phyloP scores from a whole-genome alignment of 2,888 invertebrate species.

The Prenolepis imparis region DNA sequence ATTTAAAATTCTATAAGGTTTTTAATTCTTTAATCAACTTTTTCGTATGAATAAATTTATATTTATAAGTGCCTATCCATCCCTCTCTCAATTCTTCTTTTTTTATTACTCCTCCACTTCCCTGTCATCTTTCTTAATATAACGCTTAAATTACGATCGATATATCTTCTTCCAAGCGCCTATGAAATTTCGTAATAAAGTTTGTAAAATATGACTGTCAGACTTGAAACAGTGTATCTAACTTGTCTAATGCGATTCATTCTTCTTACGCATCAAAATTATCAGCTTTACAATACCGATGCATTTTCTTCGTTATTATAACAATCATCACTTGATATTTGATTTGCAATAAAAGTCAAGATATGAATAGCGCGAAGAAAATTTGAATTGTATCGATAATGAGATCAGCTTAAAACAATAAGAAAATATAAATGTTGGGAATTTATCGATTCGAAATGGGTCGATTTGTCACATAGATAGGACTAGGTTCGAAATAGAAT shows the following conservation, averaged over 20 bases:
- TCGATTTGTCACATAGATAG: background rate
- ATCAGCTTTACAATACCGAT: constrained; percentile 1
- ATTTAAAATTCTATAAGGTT: background rate
- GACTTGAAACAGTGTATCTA: background rate
- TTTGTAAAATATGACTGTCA: background rate
- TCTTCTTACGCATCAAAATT: constrained; percentile 2
- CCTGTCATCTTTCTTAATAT: background rate
- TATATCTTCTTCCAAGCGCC: background rate
- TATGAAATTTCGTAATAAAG: background rate
- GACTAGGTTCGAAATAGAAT: background rate
- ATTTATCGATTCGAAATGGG: background rate
- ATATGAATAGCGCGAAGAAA: background rate
- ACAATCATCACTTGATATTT: background rate
- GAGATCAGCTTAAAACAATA: background rate
- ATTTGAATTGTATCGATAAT: background rate
- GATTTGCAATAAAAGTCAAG: constrained; percentile 3
- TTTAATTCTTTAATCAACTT: background rate
- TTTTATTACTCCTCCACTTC: background rate
- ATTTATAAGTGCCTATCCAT: background rate
- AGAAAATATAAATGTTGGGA: background rate
- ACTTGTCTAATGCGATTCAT: background rate
- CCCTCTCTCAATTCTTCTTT: background rate
- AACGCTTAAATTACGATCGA: background rate
- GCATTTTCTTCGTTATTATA: background rate
- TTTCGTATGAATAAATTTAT: background rate